Percentiles rank a stretch among this genome's conserved stretches.
These are phyloP conservation scores for Sympetrum striolatum DNA, from an alignment of 2,888 invertebrate genomes.

Conservation along the genomic window DNA sequence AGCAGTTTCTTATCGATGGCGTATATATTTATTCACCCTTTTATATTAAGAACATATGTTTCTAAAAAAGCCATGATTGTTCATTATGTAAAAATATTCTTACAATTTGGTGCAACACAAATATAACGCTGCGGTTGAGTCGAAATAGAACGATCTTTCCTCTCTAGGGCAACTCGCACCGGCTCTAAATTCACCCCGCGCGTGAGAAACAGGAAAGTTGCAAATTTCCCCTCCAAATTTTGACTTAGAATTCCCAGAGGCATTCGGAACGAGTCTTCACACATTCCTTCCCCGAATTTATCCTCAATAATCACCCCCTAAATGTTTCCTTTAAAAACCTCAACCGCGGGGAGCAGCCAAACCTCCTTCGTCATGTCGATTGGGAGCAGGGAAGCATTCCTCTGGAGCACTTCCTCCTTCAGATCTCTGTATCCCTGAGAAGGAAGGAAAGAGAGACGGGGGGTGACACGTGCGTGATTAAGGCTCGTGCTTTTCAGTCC, in stretches of 20 bases:
- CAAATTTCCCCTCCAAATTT: too few relatives aligned
- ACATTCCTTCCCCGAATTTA: not conserved
- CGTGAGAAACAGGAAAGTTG: too few relatives aligned
- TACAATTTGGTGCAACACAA: too few relatives aligned
- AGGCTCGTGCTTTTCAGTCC: slow-evolving; percentile 4
- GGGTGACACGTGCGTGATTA: slow-evolving; percentile 43
- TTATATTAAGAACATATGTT: too few relatives aligned
- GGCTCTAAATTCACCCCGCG: too few relatives aligned
- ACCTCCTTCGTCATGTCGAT: not conserved
- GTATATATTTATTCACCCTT: too few relatives aligned
- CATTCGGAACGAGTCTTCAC: not conserved
- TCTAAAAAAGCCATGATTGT: too few relatives aligned
- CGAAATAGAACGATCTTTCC: too few relatives aligned
- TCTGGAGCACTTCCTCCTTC: not conserved
- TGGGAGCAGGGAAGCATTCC: not conserved
- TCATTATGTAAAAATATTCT: too few relatives aligned
- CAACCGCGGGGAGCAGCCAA: not conserved
- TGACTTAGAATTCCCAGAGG: not conserved
- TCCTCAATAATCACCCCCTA: not conserved
- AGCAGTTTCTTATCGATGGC: too few relatives aligned
- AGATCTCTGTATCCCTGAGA: not conserved
- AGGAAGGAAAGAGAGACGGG: not conserved
- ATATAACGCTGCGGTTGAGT: too few relatives aligned
- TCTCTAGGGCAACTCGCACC: too few relatives aligned
- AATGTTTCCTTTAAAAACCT: not conserved